Evolutionary conservation across 2,797 vertebrate species (phyloP), one percentile per base, ranked within the genome.

Genomic region (Falco cherrug): DNA sequence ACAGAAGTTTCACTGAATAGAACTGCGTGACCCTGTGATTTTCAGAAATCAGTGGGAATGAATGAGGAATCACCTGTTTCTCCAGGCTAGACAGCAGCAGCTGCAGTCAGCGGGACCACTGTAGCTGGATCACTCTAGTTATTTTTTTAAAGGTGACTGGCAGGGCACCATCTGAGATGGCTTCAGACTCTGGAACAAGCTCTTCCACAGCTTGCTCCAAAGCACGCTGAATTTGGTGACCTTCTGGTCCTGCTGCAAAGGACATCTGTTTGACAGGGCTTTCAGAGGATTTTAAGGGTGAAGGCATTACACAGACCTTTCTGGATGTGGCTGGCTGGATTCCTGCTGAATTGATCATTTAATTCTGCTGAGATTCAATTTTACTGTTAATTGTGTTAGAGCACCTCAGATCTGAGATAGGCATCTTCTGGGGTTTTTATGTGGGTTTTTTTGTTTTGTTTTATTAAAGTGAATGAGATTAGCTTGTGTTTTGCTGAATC

Each of bases 21-120:
- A 74, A 59, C 35, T 41, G 28, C 2, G 10, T 59, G 68, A 60
- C 69, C 45, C 59, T 56, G 39, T 53, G 45, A 50, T 77, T 84
- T 95, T 68, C 76, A 59, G 79, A 47, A 81, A 39, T 61, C 45
- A 31, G 71, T 26, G 39, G 35, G 51, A 92, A 86, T 11, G 29
- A 54, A 68, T 78, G 65, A 95, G 79, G 71, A 92, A 92, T 93
- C 56, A 18, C 25, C 53, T 90, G 45, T 41, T 94, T 83, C 73
- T 85, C 41, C 53, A 53, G 84, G 33, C 31, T 79, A 89, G 79
- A 70, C 45, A 74, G 84, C 78, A 84, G 75, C 92, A 95, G 78
- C 78, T 93, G 89, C 48, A 76, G 41, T 10, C 89, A 87, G 78
- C 6, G 0, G 50, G 57, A 26, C 53, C 21, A 14, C 16, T 45